Percentiles rank a stretch among this genome's conserved stretches.
These are phyloP conservation scores for Mystacides longicornis DNA, from an alignment of 2,888 invertebrate genomes.

Conservation along the genomic window DNA sequence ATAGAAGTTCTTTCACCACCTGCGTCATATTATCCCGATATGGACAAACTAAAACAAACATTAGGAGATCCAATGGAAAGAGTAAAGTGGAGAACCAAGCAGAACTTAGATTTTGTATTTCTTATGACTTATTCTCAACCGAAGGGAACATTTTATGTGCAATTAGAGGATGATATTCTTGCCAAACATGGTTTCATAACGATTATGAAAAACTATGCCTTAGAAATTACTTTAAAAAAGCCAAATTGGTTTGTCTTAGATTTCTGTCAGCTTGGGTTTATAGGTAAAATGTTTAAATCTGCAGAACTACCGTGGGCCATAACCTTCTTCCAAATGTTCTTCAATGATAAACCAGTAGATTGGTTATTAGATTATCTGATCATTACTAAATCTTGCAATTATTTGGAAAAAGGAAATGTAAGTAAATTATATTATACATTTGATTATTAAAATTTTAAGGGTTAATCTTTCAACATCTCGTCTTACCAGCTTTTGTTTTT, in stretches of 20 bases:
- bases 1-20: constrained; percentile 87
- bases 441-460: neutral
- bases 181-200: constrained; percentile 78
- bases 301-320: constrained; percentile 79
- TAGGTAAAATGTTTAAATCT: constrained; percentile 90
- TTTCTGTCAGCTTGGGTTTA: constrained; percentile 90
- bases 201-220: constrained; percentile 77
- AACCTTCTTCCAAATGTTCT: constrained; percentile 91
- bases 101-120: constrained; percentile 89
- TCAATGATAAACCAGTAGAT: constrained; percentile 93
- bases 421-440: constrained; percentile 31
- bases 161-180: constrained; percentile 91
- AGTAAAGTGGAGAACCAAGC: constrained; percentile 88
- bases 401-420: constrained; percentile 54
- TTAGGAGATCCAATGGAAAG: constrained; percentile 81
- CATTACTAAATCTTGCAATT: constrained; percentile 79
- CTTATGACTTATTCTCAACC: constrained; percentile 90
- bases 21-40: constrained; percentile 79
- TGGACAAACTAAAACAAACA: constrained; percentile 66
- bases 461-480: neutral
- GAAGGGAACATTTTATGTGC: constrained; percentile 82
- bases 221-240: constrained; percentile 65
- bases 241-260: constrained; percentile 83
- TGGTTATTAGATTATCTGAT: constrained; percentile 90
- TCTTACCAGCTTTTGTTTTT: neutral